Evolutionary conservation across 2,888 invertebrate species (phyloP), one percentile per base, ranked within the genome.

Genomic region (Nephrotoma appendiculata): DNA sequence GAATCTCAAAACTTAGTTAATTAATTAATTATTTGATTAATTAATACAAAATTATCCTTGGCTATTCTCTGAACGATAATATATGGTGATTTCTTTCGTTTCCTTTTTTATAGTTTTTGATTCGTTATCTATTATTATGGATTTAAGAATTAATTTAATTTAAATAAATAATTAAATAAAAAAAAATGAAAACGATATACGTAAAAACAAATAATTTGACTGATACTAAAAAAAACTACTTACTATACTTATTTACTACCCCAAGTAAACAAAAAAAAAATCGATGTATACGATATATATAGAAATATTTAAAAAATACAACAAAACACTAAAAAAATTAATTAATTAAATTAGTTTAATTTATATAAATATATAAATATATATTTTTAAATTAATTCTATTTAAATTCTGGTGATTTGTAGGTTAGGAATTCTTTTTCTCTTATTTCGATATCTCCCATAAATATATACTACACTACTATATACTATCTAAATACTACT

Each of bases 161-260:
- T 41, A 86, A 86, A 86, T 86, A 42, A 84, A 52, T 84, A 85
- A 15, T 86, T 41, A 45, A 31, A 57, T 71, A 86, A 85, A 15
- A 86, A 85, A 87, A 48, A 83, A 83, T 83, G 86, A 88, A 88
- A 89, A 89, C 89, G 89, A 89, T 89, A 89, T 89, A 89, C 90
- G 89, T 89, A 90, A 89, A 52, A 71, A 71, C 71, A 19, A 71
- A 89, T 89, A 88, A 88, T 89, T 88, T 89, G 89, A 89, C 89
- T 89, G 89, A 89, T 88, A 87, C 88, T 89, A 87, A 88, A 87
- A 52, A 87, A 87, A 87, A 71, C 71, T 71, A 71, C 71, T 71
- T 71, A 71, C 71, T 71, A 71, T 71, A 71, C 71, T 71, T 71
- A 71, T 71, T 71, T 71, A 71, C 71, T 71, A 71, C 31, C 71